Conservation (phyloP, 2,888 invertebrate genomes). For the Microdon myrmicae region DNA sequence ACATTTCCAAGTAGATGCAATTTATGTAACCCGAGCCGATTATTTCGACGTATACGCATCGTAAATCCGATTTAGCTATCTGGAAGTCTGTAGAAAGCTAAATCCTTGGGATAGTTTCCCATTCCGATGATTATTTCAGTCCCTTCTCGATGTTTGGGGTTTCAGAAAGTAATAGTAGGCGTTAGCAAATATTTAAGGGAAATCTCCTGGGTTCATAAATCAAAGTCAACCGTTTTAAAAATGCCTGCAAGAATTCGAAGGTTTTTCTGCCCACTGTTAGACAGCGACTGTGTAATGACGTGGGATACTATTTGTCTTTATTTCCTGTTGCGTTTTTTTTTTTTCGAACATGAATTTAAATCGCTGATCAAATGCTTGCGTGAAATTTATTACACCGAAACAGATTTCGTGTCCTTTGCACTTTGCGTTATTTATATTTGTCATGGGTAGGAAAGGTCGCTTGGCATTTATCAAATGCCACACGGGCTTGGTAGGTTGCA, state of each 20-base stretch:
- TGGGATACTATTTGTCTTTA: not conserved
- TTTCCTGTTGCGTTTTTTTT: no score
- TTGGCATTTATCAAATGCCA: slow-evolving; percentile 29
- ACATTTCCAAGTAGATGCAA: no score
- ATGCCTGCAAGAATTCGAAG: slow-evolving; percentile 1
- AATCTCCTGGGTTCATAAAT: slow-evolving; percentile 25
- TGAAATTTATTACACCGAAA: slow-evolving; percentile 35
- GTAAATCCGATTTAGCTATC: no score
- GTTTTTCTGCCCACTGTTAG: slow-evolving; percentile 3
- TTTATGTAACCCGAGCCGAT: no score
- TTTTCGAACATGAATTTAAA: slow-evolving; percentile 13
- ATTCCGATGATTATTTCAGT: no score
- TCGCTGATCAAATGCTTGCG: slow-evolving; percentile 31
- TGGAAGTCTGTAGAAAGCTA: no score
- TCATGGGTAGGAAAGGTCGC: slow-evolving; percentile 5
- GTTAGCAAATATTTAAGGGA: no score
- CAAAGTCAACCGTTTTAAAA: slow-evolving; percentile 31
- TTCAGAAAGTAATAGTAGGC: no score
- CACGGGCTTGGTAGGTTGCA: no score
- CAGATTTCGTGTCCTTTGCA: slow-evolving; percentile 24
- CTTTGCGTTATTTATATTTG: slow-evolving; percentile 5
- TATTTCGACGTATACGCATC: no score
- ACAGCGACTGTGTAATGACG: slow-evolving; percentile 4
- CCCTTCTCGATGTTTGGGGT: no score
- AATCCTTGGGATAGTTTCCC: no score